Conservation (phyloP, 2,797 vertebrate species). For the Sebastes nivosus region DNA sequence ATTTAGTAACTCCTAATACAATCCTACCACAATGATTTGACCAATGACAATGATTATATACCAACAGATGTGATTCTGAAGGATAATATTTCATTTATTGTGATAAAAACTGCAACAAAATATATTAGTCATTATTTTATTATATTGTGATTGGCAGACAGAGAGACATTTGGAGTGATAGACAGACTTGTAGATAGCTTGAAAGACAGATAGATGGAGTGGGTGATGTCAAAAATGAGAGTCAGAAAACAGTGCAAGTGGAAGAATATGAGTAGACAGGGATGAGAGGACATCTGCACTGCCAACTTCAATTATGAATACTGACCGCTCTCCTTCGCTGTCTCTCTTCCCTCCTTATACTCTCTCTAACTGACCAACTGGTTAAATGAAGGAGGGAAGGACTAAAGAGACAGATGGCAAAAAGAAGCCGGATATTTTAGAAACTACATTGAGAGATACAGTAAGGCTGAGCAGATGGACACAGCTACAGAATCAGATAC, state of each 20-base stretch:
- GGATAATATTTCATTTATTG: not conserved
- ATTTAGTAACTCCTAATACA: not conserved
- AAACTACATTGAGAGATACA: constrained; percentile 23
- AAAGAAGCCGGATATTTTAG: constrained; percentile 16
- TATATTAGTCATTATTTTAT: not conserved
- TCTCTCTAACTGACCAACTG: constrained; percentile 51
- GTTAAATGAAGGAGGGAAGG: constrained; percentile 18
- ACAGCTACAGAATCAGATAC: constrained; percentile 24
- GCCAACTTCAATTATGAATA: constrained; percentile 69
- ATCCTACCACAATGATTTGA: not conserved
- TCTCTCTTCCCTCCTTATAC: constrained; percentile 5
- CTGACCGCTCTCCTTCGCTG: constrained; percentile 32
- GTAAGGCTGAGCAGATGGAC: constrained; percentile 39
- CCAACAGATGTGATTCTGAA: not conserved
- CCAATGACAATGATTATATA: not conserved
- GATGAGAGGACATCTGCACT: constrained; percentile 61
- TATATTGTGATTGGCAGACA: not conserved
- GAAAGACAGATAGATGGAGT: not conserved
- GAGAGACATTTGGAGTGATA: not conserved
- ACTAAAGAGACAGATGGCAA: constrained; percentile 50
- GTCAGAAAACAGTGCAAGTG: constrained; percentile 36
- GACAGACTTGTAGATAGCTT: not conserved
- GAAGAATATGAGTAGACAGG: constrained; percentile 47
- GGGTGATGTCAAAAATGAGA: constrained; percentile 9
- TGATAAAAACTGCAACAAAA: not conserved